These are phyloP conservation scores for Bagarius yarrelli DNA, from an alignment of 2,113 vertebrate species.

Conservation along the genomic window DNA sequence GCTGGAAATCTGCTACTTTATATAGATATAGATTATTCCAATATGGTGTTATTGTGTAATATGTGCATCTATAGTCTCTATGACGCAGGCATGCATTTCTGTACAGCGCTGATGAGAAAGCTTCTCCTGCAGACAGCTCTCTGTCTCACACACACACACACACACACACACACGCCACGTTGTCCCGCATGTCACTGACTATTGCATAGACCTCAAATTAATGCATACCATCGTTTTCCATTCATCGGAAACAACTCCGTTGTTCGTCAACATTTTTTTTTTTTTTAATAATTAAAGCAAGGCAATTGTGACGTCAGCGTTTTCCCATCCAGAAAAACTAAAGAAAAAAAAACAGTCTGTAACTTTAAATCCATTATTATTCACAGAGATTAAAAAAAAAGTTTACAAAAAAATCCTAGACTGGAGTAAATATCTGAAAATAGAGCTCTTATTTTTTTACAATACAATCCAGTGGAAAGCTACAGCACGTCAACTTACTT, in stretches of 20 bases:
- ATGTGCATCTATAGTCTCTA: neutral
- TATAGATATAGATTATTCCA: neutral
- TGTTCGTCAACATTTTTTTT: neutral
- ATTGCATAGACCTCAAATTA: conserved; percentile 33
- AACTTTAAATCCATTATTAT: neutral
- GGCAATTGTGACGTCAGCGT: neutral
- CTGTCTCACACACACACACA: neutral
- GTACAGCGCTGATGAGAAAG: neutral
- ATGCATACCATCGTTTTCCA: conserved; percentile 25
- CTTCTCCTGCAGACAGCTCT: neutral
- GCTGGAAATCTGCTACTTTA: neutral
- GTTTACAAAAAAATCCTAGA: neutral
- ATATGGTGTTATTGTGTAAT: neutral
- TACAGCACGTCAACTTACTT: neutral
- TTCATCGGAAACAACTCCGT: conserved; percentile 9
- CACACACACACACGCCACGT: neutral
- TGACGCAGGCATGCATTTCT: neutral
- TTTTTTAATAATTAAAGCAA: neutral
- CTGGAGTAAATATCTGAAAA: conserved; percentile 30
- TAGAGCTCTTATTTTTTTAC: conserved; percentile 19
- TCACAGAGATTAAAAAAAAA: neutral
- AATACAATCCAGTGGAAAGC: conserved; percentile 6
- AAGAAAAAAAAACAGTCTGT: neutral
- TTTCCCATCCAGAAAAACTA: neutral
- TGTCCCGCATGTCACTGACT: neutral